These are phyloP conservation scores for Drosophila persimilis DNA, from an alignment of 1,140 invertebrate genomes.

Conservation along the genomic window DNA sequence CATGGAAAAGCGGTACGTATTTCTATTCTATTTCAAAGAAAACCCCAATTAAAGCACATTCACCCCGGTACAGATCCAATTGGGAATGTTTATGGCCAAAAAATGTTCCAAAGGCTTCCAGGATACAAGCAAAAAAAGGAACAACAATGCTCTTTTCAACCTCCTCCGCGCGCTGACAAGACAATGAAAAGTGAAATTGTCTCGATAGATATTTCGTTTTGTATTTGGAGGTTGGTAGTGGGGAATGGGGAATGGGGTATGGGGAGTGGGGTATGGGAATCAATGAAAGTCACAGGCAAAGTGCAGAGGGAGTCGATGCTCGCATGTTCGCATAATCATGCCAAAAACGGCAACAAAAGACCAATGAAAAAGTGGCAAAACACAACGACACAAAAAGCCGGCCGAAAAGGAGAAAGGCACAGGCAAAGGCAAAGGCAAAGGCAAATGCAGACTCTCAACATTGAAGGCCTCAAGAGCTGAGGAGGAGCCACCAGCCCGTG, in stretches of 20 bases:
- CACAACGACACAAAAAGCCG: constrained; percentile 13
- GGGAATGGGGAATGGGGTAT: constrained; percentile 37
- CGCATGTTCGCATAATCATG: constrained; percentile 75
- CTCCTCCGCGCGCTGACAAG: constrained; percentile 28
- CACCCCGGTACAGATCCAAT: too few species aligned
- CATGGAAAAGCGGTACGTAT: too few species aligned
- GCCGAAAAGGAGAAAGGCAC: constrained; percentile 52
- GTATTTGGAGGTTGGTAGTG: constrained; percentile 4
- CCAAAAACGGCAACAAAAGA: constrained; percentile 64
- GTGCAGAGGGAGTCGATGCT: constrained; percentile 7
- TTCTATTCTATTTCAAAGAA: too few species aligned
- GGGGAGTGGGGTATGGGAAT: constrained; percentile 50
- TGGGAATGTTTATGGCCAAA: neutral
- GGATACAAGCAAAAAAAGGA: neutral
- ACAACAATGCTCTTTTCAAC: neutral
- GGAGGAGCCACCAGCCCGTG: neutral
- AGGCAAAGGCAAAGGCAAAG: constrained; percentile 32
- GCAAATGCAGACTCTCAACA: neutral
- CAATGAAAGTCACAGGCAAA: constrained; percentile 57
- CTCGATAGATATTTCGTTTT: constrained; percentile 57
- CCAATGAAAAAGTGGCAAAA: constrained; percentile 16
- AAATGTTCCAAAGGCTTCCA: neutral
- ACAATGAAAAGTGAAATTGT: constrained; percentile 78
- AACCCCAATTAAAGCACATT: too few species aligned
- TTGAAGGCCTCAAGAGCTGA: constrained; percentile 1